Base-by-base conservation (phyloP, 2,888 invertebrate genomes). In the Apeira syringaria region DNA sequence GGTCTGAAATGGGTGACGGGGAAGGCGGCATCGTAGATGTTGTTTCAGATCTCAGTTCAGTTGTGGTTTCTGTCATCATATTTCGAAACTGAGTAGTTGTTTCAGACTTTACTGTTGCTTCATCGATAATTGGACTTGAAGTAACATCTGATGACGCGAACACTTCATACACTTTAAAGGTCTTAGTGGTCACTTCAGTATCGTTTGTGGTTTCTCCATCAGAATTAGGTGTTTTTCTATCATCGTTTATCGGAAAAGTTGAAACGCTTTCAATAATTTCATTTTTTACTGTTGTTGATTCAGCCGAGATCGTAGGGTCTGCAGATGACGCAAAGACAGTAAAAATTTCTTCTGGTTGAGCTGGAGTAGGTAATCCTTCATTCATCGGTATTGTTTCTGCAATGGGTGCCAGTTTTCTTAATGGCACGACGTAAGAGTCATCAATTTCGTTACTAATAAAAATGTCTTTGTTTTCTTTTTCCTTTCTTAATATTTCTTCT, bases 401-500 rank as follows among this genome's bases (percentile, higher is more conserved):
- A 1, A 60, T 35, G 1, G 72, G 49, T 5, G 72, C 67, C 5
- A 74, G 47, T 41, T 70, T 68, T 50, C 69, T 72, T 1, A 68
- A 50, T 0, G 76, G 69, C 11, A 59, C 52, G 9, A 64, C 67
- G n/a, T 78, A 63, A 20, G 74, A 61, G 47, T 86, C 85, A 47
- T 90, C 88, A 25, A 91, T 84, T 65, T 91, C 91, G 50, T 91
- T 91, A 30, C 90, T 90, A 7, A 88, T 68, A 45, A 84, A 81
- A 24, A 81, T 66, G 29, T 46, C 39, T 18, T 87, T 89, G 35
- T 80, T 82, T 31, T 84, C 79, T 48, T 80, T 81, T 9, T 79
- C 76, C 36, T 70, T 76, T 50, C 74, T 76, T 8, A 90, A 53
- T 15, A 89, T 65, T 47, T 89, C 86, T 67, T 89, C 89, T 18